Evolutionary conservation across 1,140 invertebrate genomes (phyloP).

Genomic region (Lepidurus apus): DNA sequence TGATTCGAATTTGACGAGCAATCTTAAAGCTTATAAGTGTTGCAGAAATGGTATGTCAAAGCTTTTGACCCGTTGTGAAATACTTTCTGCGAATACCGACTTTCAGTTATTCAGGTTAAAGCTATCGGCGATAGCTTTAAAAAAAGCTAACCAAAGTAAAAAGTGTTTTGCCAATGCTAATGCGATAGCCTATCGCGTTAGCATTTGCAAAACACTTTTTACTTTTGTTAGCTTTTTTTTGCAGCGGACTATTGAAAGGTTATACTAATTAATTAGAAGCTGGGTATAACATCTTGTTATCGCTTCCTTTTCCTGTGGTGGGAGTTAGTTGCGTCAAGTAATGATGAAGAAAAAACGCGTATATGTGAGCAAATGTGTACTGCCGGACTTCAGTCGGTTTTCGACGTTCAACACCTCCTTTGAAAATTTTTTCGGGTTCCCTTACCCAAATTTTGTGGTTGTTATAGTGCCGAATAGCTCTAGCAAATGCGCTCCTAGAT

Average conservation of each 20-base stretch:
- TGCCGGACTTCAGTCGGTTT: conserved; percentile 13
- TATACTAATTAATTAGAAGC: conserved; percentile 4
- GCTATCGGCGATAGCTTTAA: too few relatives aligned
- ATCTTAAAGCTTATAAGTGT: too few relatives aligned
- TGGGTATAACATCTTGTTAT: not conserved
- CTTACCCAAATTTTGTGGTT: not conserved
- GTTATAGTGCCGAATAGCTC: not conserved
- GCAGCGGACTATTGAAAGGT: not conserved
- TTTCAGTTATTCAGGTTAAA: not conserved
- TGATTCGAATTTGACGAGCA: too few relatives aligned
- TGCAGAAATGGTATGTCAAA: not conserved
- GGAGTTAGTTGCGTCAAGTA: not conserved
- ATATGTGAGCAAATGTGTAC: not conserved
- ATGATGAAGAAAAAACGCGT: not conserved
- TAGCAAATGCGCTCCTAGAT: not conserved
- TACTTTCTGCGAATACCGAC: not conserved
- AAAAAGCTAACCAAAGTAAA: too few relatives aligned
- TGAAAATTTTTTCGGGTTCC: not conserved
- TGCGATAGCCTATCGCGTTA: too few relatives aligned
- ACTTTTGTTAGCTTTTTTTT: not conserved
- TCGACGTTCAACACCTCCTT: not conserved
- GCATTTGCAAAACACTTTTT: not conserved
- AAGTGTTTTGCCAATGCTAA: too few relatives aligned
- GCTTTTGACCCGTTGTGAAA: too few relatives aligned
- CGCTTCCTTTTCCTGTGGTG: conserved; percentile 17